These are phyloP conservation scores for Calliopsis andreniformis DNA, from an alignment of 1,140 invertebrate species.

Conservation along the genomic window DNA sequence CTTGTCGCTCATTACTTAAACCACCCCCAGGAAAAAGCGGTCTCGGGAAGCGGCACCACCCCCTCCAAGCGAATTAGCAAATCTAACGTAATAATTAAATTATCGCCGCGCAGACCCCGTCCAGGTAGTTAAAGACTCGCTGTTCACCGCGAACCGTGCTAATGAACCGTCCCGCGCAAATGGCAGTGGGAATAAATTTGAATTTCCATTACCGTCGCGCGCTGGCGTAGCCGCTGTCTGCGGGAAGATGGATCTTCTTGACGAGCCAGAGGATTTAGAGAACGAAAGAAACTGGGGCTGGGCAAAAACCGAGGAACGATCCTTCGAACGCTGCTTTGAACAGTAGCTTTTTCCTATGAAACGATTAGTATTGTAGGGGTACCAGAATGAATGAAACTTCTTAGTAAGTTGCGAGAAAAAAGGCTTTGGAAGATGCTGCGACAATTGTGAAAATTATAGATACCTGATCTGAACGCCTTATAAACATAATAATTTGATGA, in stretches of 20 bases:
- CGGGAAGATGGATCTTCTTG: constrained; percentile 28
- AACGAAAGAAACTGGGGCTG: not conserved
- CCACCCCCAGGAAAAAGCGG: constrained; percentile 63
- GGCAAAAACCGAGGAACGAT: not conserved
- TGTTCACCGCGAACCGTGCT: constrained; percentile 62
- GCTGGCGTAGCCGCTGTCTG: constrained; percentile 8
- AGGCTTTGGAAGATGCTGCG: no score
- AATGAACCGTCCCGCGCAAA: constrained; percentile 73
- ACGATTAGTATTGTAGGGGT: no score
- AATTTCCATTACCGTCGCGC: constrained; percentile 68
- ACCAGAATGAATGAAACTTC: no score
- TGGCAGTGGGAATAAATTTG: constrained; percentile 72
- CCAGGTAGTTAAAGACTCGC: constrained; percentile 58
- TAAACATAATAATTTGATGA: no score
- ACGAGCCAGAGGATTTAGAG: not conserved
- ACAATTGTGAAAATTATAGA: no score
- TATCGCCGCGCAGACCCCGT: constrained; percentile 65
- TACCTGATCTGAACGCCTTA: no score
- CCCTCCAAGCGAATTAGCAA: constrained; percentile 73
- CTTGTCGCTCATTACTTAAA: constrained; percentile 57
- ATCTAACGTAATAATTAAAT: constrained; percentile 79
- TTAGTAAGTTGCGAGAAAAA: no score
- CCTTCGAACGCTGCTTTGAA: not conserved
- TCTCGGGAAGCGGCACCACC: constrained; percentile 47
- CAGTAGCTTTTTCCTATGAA: not conserved